Conservation (phyloP, 2,113 vertebrate species). For the Collichthys lucidus region DNA sequence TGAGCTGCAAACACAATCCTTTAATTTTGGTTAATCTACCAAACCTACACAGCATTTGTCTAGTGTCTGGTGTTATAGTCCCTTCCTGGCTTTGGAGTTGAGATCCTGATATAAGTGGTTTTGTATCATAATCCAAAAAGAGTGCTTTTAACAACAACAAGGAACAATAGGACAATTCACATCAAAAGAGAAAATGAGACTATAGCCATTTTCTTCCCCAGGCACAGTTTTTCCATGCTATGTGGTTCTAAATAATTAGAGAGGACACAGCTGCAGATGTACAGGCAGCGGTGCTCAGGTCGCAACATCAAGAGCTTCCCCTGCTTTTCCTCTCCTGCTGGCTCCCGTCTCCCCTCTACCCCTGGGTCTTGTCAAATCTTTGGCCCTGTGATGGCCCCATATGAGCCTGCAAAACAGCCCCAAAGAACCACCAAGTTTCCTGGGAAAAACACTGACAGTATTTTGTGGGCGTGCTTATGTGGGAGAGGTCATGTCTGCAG, state of each 20-base stretch:
- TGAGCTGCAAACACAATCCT: not conserved
- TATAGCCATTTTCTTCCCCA: conserved; percentile 34
- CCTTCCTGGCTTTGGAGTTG: conserved; percentile 28
- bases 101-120: conserved; percentile 56
- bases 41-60: not conserved
- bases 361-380: conserved; percentile 71
- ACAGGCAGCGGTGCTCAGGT: conserved; percentile 52
- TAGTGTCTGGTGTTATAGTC: not conserved
- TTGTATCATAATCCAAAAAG: conserved; percentile 36
- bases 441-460: conserved; percentile 55
- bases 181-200: conserved; percentile 31
- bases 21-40: not conserved
- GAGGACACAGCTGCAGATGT: conserved; percentile 42
- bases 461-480: conserved; percentile 57
- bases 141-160: conserved; percentile 25
- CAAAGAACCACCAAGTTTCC: conserved; percentile 58
- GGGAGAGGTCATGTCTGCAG: conserved; percentile 26
- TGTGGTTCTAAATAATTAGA: conserved; percentile 50
- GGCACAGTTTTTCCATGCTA: conserved; percentile 15
- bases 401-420: conserved; percentile 40
- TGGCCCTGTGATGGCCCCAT: conserved; percentile 47
- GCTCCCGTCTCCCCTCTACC: conserved; percentile 52
- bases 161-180: conserved; percentile 27
- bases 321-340: conserved; percentile 63
- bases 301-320: conserved; percentile 60